A percentile compares a stretch with the other conserved stretches of the same genome.
Evolutionary conservation across 2,797 vertebrate genomes (phyloP).

Genomic region (Anniella stebbinsi): DNA sequence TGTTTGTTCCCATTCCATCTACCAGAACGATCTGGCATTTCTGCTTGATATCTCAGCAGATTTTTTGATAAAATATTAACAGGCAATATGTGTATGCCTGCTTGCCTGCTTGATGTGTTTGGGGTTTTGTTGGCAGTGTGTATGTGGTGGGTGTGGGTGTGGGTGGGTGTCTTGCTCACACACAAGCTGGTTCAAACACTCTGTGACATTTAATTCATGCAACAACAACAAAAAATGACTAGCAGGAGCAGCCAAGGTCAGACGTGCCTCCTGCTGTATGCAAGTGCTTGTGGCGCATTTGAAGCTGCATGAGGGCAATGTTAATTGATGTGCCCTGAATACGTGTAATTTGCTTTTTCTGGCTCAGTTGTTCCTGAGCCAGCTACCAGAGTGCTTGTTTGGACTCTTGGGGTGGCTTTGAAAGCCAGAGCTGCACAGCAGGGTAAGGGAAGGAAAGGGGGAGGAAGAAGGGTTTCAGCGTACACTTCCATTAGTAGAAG

Average conservation of each 20-base stretch:
- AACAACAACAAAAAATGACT: neutral
- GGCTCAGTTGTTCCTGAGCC: conserved; percentile 25
- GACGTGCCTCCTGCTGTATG: neutral
- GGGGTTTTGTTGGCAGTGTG: neutral
- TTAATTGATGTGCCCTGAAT: conserved; percentile 33
- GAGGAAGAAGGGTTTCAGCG: neutral
- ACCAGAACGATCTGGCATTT: neutral
- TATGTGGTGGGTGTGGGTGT: neutral
- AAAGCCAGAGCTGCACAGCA: conserved; percentile 2
- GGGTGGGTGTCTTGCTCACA: neutral
- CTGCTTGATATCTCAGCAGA: conserved; percentile 1
- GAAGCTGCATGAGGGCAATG: conserved; percentile 8
- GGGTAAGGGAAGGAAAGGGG: neutral
- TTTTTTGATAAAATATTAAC: conserved; percentile 17
- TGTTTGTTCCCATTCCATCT: neutral
- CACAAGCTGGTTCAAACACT: neutral
- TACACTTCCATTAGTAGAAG: neutral
- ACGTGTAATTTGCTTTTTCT: conserved; percentile 24
- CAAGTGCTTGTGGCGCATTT: conserved; percentile 12
- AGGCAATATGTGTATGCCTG: neutral
- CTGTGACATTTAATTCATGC: conserved; percentile 14
- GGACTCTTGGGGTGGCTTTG: neutral
- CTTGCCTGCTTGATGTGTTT: neutral
- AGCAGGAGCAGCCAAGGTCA: conserved; percentile 2
- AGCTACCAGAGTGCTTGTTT: neutral